A percentile compares a stretch with the other conserved stretches of the same genome.
phyloP scores from a whole-genome alignment of 2,888 invertebrate genomes.

The Stomorhina lunata region DNA sequence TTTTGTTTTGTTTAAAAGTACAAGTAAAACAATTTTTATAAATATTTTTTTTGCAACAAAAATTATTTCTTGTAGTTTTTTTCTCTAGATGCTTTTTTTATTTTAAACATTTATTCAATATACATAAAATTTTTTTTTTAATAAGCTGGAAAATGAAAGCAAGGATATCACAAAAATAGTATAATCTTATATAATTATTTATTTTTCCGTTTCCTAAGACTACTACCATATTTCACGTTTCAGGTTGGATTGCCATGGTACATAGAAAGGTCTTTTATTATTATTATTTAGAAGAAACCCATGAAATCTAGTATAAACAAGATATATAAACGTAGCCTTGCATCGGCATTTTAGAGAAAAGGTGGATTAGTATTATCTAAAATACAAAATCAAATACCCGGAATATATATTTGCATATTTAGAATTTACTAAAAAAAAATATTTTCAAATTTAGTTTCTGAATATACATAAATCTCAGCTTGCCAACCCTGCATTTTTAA shows the following conservation, averaged over 20 bases:
- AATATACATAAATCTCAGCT: no score
- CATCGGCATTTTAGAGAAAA: no score
- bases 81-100: not conserved
- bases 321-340: not conserved
- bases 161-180: not conserved
- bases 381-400: no score
- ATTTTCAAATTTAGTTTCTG: no score
- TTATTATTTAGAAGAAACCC: no score
- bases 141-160: not conserved
- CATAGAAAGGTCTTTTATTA: constrained; percentile 45
- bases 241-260: constrained; percentile 31
- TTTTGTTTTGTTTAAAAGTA: constrained; percentile 11
- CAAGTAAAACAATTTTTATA: constrained; percentile 15
- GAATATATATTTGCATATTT: no score
- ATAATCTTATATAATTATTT: no score
- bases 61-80: constrained; percentile 25
- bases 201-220: no score
- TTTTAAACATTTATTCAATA: constrained; percentile 35
- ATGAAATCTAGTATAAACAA: not conserved
- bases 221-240: constrained; percentile 26
- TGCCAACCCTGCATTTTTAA: no score
- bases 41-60: constrained; percentile 15
- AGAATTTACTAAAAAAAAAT: no score
- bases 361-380: no score
- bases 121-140: constrained; percentile 22